A percentile compares a stretch with the other conserved stretches of the same genome.
phyloP scores from a whole-genome alignment of 1,140 invertebrate genomes.

The Anagrus nilaparvatae region DNA sequence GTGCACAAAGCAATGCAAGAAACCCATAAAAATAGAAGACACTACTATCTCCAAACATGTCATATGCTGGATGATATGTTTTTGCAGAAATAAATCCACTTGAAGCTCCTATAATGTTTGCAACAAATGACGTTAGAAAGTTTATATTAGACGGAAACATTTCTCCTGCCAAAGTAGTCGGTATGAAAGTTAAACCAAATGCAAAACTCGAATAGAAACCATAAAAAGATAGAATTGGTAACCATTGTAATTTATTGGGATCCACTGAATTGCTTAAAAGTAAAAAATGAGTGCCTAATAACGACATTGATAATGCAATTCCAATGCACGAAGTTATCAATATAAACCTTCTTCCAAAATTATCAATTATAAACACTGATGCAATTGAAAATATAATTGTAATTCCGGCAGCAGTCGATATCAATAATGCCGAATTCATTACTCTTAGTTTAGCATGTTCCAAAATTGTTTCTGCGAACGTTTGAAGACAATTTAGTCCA shows the following conservation, averaged over 20 bases:
- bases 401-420: conserved; percentile 53
- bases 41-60: conserved; percentile 38
- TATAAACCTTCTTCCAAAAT: conserved; percentile 57
- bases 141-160: conserved; percentile 58
- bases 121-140: conserved; percentile 53
- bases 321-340: conserved; percentile 50
- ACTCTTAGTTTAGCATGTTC: no score
- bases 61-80: conserved; percentile 52
- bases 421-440: no score
- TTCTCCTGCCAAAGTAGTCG: conserved; percentile 59
- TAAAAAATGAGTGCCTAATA: conserved; percentile 52
- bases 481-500: conserved; percentile 61
- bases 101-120: conserved; percentile 57
- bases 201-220: conserved; percentile 9
- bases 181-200: conserved; percentile 58
- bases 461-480: conserved; percentile 64
- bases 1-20: conserved; percentile 51
- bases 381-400: conserved; percentile 50
- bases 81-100: conserved; percentile 63
- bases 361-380: conserved; percentile 56
- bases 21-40: conserved; percentile 31
- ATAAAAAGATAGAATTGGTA: conserved; percentile 14
- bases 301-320: conserved; percentile 42
- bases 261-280: conserved; percentile 42
- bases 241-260: conserved; percentile 19